A percentile compares a stretch with the other conserved stretches of the same genome.
Conservation (phyloP, 2,797 vertebrate genomes). For the Acridotheres tristis region DNA sequence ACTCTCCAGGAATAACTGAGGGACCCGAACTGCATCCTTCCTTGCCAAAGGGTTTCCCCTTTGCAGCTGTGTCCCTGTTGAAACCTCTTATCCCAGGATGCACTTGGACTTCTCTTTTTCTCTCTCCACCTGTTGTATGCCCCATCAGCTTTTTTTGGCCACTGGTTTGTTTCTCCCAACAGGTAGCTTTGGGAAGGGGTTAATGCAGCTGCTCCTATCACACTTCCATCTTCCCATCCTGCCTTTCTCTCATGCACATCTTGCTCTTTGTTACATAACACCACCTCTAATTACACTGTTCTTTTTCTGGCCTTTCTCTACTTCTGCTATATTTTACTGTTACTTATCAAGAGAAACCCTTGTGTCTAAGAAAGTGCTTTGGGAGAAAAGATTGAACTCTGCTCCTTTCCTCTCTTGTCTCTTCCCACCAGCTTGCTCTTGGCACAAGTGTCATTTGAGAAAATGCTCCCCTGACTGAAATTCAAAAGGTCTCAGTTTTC, state of each 20-base stretch:
- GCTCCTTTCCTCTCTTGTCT: neutral
- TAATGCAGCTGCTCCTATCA: neutral
- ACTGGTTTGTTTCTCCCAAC: neutral
- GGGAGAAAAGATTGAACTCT: neutral
- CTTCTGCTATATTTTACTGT: neutral
- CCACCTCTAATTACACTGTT: neutral
- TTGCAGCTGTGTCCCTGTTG: neutral
- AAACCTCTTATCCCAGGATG: neutral
- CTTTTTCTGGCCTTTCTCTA: neutral
- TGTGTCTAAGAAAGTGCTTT: neutral
- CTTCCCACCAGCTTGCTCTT: constrained; percentile 16
- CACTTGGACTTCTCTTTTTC: neutral
- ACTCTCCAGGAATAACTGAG: neutral
- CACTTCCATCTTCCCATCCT: neutral
- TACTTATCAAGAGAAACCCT: neutral
- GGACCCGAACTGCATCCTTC: neutral
- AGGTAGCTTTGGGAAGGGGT: neutral
- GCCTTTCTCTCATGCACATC: neutral
- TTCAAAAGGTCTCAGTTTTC: neutral
- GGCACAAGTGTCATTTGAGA: neutral
- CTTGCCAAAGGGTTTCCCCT: neutral
- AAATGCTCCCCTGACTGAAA: neutral
- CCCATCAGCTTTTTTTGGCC: neutral
- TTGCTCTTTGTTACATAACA: neutral
- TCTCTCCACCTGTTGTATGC: neutral